Percentiles rank a stretch among this genome's conserved stretches.
Evolutionary conservation across 2,797 vertebrate species (phyloP).

Genomic region (Galagoides demidoff): DNA sequence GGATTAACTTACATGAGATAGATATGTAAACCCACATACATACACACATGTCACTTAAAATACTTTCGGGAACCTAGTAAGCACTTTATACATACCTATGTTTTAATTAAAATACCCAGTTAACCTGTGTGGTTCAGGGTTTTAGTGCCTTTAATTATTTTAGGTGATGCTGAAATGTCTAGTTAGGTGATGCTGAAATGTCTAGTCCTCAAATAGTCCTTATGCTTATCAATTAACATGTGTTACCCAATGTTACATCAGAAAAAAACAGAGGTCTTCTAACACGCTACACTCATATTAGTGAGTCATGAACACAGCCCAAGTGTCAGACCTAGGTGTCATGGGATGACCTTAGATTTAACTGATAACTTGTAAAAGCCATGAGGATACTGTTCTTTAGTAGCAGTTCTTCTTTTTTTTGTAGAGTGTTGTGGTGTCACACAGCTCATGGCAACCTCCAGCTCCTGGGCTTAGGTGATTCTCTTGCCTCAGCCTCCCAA

Average conservation of each 20-base stretch:
- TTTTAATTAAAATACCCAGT: constrained; percentile 16
- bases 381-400: constrained; percentile 19
- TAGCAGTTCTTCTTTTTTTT: neutral
- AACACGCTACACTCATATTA: constrained; percentile 5
- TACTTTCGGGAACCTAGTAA: constrained; percentile 27
- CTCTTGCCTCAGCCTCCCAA: too few relatives aligned
- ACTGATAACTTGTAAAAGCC: neutral
- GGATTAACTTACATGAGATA: constrained; percentile 30
- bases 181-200: constrained; percentile 49
- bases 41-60: neutral
- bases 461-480: too few relatives aligned
- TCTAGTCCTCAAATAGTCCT: constrained; percentile 4
- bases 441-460: too few relatives aligned
- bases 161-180: constrained; percentile 46
- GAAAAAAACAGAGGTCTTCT: neutral
- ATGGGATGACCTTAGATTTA: constrained; percentile 10
- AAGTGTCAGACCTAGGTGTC: constrained; percentile 9
- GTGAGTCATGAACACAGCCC: neutral
- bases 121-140: constrained; percentile 2
- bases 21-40: neutral
- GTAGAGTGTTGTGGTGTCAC: too few relatives aligned
- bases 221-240: neutral
- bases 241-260: constrained; percentile 1
- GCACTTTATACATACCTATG: neutral
- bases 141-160: constrained; percentile 60